A percentile compares a stretch with the other conserved stretches of the same genome.
Evolutionary conservation across 2,113 vertebrate species (phyloP).

Genomic region (Fulica atra): DNA sequence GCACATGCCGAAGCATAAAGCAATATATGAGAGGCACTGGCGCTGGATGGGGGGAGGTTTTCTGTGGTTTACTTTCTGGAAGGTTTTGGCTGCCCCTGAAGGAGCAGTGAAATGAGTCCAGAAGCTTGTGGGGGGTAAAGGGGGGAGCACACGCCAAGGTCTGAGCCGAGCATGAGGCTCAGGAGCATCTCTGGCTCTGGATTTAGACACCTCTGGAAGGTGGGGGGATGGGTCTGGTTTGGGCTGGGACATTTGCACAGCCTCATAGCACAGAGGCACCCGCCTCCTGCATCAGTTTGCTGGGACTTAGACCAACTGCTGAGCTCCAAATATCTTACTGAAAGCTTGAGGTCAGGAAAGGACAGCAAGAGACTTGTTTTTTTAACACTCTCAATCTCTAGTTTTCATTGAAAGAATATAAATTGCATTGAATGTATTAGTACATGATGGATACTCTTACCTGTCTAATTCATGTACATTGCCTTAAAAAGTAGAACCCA

Average conservation of each 20-base stretch:
- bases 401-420: not conserved
- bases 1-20: not conserved
- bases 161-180: rapidly evolving
- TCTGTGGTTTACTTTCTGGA: not conserved
- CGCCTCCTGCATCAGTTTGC: not conserved
- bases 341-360: not conserved
- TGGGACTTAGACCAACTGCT: not conserved
- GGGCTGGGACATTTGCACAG: not conserved
- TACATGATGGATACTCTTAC: not conserved
- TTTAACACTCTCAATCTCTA: not conserved
- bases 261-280: not conserved
- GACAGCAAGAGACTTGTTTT: not conserved
- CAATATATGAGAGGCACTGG: not conserved
- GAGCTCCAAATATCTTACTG: not conserved
- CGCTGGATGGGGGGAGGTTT: not conserved
- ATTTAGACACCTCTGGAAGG: not conserved
- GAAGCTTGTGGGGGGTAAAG: not conserved
- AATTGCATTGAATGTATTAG: not conserved
- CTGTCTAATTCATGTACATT: not conserved
- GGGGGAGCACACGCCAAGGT: no score
- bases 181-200: not conserved
- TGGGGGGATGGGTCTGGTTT: not conserved
- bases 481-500: not conserved
- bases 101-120: not conserved
- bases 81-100: not conserved